phyloP scores from a whole-genome alignment of 1,140 invertebrate species.

The Bombus breviceps region DNA sequence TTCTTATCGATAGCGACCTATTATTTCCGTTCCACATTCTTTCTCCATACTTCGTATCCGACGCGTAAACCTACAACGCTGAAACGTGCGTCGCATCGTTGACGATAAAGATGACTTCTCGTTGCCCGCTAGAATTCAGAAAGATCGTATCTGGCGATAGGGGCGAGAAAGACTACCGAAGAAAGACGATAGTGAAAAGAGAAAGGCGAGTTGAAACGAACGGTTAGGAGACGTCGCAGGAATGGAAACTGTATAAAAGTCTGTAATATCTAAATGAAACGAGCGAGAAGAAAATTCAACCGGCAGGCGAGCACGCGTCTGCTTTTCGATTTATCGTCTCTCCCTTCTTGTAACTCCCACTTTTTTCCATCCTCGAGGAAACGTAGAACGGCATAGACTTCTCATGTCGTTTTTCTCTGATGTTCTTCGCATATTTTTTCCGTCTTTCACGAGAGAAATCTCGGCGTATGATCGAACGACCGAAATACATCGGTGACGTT shows the following conservation, averaged over 20 bases:
- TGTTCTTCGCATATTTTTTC: background rate
- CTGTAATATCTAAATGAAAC: constrained; percentile 24
- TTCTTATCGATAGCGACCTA: background rate
- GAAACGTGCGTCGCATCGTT: background rate
- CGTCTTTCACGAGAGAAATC: background rate
- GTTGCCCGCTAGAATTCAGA: background rate
- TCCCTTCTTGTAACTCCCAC: background rate
- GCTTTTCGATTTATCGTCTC: constrained; percentile 38
- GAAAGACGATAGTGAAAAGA: background rate
- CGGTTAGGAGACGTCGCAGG: background rate
- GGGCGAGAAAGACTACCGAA: background rate
- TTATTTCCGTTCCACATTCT: constrained; percentile 13
- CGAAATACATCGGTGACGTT: background rate
- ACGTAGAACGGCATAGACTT: background rate
- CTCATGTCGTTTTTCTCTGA: background rate
- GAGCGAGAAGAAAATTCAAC: constrained; percentile 22
- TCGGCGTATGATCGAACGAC: background rate
- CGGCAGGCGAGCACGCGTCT: background rate
- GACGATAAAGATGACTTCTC: constrained; percentile 20
- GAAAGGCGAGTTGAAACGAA: background rate
- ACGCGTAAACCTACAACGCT: background rate
- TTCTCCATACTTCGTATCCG: background rate
- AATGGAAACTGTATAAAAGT: background rate
- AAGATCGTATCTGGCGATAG: background rate
- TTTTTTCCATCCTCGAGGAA: background rate